Conservation (phyloP, 2,797 vertebrate species). For the Chromobotia macracanthus region DNA sequence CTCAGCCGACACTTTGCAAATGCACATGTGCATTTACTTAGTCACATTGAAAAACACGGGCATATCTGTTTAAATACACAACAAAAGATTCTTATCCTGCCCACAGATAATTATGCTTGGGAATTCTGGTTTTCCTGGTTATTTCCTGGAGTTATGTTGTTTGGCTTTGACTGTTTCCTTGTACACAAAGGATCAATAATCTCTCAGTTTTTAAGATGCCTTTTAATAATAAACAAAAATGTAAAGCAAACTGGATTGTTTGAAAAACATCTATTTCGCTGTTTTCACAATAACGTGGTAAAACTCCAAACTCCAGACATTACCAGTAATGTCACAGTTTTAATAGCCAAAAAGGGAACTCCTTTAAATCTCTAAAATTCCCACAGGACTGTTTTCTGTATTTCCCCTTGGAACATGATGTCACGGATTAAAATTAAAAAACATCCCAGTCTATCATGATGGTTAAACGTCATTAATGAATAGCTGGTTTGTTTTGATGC, state of each 20-base stretch:
- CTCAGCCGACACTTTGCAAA: not conserved
- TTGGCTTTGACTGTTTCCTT: not conserved
- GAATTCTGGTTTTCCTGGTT: not conserved
- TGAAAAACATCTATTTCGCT: not conserved
- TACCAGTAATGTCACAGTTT: not conserved
- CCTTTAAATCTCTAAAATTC: not conserved
- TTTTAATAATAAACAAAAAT: not conserved
- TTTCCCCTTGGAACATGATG: not conserved
- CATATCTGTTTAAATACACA: not conserved
- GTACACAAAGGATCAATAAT: not conserved
- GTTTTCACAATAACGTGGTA: not conserved
- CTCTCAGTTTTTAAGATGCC: not conserved
- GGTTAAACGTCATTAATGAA: not conserved
- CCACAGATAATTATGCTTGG: not conserved
- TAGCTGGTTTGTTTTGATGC: not conserved
- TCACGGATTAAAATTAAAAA: not conserved
- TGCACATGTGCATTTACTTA: not conserved
- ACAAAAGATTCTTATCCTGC: not conserved
- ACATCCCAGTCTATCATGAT: not conserved
- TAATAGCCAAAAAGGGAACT: not conserved
- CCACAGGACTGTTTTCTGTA: not conserved
- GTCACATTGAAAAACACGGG: not conserved
- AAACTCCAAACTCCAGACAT: not conserved
- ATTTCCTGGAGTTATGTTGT: not conserved
- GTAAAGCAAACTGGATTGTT: not conserved